A percentile compares a stretch with the other conserved stretches of the same genome.
Conservation (phyloP, 2,888 invertebrate species). For the Orchesella flavescens region DNA sequence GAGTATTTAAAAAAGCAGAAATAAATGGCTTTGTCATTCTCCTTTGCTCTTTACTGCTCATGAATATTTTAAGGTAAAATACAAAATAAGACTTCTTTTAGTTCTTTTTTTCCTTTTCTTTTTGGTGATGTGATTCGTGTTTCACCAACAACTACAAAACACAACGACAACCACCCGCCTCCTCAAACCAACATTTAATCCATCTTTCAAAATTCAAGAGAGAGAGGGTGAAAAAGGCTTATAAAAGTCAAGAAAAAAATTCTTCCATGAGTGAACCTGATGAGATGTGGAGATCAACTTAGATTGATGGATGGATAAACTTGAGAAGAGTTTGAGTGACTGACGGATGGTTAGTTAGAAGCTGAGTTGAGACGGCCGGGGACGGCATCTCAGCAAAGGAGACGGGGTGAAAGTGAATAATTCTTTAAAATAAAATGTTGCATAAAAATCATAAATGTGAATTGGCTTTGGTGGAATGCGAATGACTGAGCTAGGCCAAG, state of each 20-base stretch:
- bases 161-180: constrained; percentile 36
- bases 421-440: constrained; percentile 12
- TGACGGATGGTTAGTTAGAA: constrained; percentile 8
- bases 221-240: neutral
- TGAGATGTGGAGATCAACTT: constrained; percentile 33
- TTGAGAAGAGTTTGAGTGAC: constrained; percentile 22
- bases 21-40: no score
- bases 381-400: constrained; percentile 12
- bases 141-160: constrained; percentile 15
- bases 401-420: constrained; percentile 18
- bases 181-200: constrained; percentile 25
- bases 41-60: no score
- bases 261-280: constrained; percentile 18
- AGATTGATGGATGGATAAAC: constrained; percentile 30
- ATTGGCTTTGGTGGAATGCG: neutral
- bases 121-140: no score
- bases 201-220: neutral
- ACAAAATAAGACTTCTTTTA: no score
- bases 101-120: no score
- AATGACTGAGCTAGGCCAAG: neutral
- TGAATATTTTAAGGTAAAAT: no score
- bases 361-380: neutral
- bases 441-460: constrained; percentile 21
- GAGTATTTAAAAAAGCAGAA: no score
- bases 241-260: constrained; percentile 35